Percentiles rank a stretch among this genome's conserved stretches.
Conservation (phyloP, 2,113 vertebrate genomes). For the Vidua macroura region DNA sequence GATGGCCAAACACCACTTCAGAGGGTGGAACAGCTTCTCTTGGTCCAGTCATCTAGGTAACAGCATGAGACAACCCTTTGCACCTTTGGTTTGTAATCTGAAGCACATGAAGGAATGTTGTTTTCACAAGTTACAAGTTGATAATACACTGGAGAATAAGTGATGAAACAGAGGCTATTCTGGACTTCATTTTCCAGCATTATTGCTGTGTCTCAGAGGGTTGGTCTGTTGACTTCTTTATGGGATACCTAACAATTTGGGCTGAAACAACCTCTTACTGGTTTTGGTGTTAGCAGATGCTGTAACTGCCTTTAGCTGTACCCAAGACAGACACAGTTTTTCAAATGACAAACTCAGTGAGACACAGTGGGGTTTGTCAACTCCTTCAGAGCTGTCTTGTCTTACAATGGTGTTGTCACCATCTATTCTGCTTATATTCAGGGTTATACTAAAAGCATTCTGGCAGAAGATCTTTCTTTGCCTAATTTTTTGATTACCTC, state of each 20-base stretch:
- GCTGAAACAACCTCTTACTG: not conserved
- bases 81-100: not conserved
- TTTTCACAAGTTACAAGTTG: not conserved
- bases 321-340: not conserved
- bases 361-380: not conserved
- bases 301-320: not conserved
- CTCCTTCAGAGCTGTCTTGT: not conserved
- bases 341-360: not conserved
- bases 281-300: not conserved
- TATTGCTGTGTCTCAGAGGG: not conserved
- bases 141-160: not conserved
- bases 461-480: not conserved
- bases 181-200: not conserved
- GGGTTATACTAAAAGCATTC: not conserved
- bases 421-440: not conserved
- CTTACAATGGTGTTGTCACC: not conserved
- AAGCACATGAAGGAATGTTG: rapidly evolving
- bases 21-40: not conserved
- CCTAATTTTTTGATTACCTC: not conserved
- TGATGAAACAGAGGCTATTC: not conserved
- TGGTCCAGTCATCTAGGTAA: not conserved
- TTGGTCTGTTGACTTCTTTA: not conserved
- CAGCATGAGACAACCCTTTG: not conserved
- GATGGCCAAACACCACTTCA: not conserved
- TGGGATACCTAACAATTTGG: not conserved